Percentiles rank a stretch among this genome's conserved stretches.
These are phyloP conservation scores for Zaprionus kolodkinae DNA, from an alignment of 1,140 invertebrate genomes.

Conservation along the genomic window DNA sequence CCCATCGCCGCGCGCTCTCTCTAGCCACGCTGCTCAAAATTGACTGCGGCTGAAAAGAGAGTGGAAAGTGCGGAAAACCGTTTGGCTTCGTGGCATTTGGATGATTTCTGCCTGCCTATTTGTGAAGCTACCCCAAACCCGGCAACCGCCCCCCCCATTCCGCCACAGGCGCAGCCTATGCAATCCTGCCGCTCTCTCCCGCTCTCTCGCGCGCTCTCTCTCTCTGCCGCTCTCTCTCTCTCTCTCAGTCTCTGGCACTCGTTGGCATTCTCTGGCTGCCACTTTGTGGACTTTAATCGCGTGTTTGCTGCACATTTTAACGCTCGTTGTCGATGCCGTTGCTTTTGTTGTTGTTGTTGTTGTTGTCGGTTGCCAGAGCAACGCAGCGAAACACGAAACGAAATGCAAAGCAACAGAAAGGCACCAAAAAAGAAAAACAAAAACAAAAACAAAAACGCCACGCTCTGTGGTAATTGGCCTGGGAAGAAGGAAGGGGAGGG, in stretches of 20 bases:
- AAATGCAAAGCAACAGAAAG: slow-evolving; percentile 37
- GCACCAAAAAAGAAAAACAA: slow-evolving; percentile 7
- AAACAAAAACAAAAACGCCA: slow-evolving; percentile 3
- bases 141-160: no score
- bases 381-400: slow-evolving; percentile 54
- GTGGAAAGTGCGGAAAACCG: slow-evolving; percentile 41
- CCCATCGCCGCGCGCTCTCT: not conserved
- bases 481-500: not conserved
- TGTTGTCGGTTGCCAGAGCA: slow-evolving; percentile 65
- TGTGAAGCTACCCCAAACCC: no score
- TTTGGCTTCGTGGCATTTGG: slow-evolving; percentile 76
- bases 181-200: slow-evolving; percentile 11
- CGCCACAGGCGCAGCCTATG: not conserved
- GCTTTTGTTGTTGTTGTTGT: slow-evolving; percentile 43
- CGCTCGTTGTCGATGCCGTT: slow-evolving; percentile 42
- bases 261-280: slow-evolving; percentile 7
- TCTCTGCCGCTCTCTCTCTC: not conserved
- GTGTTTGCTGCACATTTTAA: slow-evolving; percentile 76
- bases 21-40: slow-evolving; percentile 20
- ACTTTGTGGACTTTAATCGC: slow-evolving; percentile 64
- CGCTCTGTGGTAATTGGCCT: slow-evolving; percentile 25
- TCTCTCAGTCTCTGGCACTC: not conserved
- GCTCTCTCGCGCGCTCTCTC: not conserved
- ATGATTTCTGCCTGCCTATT: slow-evolving; percentile 76
- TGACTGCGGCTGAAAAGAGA: slow-evolving; percentile 44